Conservation (phyloP, 1,140 invertebrate genomes). For the Cepaea nemoralis region DNA sequence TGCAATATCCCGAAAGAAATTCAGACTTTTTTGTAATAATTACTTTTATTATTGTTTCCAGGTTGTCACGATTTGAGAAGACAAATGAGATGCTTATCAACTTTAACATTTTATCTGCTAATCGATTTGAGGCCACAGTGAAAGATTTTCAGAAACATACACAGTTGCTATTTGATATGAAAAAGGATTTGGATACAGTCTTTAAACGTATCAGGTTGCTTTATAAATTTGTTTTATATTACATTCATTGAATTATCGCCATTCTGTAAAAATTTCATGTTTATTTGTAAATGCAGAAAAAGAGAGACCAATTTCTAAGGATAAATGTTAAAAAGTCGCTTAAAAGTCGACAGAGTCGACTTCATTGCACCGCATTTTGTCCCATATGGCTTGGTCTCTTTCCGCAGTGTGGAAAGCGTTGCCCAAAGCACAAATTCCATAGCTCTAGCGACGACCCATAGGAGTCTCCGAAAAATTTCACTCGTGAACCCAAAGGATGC, state of each 20-base stretch:
- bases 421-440: too few species aligned
- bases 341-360: too few species aligned
- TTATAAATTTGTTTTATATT: conserved; percentile 53
- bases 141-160: conserved; percentile 92
- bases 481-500: too few species aligned
- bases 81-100: conserved; percentile 97
- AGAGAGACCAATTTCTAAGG: background rate
- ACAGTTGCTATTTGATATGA: conserved; percentile 79
- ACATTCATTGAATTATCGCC: background rate
- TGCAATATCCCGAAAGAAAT: too few species aligned
- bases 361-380: too few species aligned
- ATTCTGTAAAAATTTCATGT: background rate
- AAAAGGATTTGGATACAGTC: conserved; percentile 77
- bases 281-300: background rate
- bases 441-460: too few species aligned
- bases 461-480: too few species aligned
- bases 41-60: conserved; percentile 66
- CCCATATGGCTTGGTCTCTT: too few species aligned
- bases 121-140: conserved; percentile 83
- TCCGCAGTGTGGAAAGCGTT: too few species aligned
- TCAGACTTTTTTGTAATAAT: too few species aligned
- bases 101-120: conserved; percentile 88
- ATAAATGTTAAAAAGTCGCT: too few species aligned
- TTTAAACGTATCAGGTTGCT: conserved; percentile 76
- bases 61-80: conserved; percentile 95